phyloP scores from a whole-genome alignment of 2,797 vertebrate genomes.

The Thamnophis elegans region DNA sequence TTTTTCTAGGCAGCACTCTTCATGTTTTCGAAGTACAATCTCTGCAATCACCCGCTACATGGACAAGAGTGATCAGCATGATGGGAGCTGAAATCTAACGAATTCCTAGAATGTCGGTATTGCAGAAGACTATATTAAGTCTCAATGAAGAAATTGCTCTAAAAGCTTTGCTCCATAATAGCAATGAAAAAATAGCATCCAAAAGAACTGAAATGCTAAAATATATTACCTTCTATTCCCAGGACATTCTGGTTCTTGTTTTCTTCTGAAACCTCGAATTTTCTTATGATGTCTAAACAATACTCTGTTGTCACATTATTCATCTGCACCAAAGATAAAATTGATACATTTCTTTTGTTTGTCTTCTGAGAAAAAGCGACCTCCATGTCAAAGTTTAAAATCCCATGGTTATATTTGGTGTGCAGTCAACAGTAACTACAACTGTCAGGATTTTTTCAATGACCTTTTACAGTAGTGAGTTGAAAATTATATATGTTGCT shows the following conservation, averaged over 20 bases:
- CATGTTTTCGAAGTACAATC: neutral
- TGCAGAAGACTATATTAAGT: neutral
- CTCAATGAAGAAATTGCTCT: neutral
- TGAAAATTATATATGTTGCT: neutral
- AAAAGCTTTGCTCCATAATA: neutral
- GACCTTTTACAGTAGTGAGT: neutral
- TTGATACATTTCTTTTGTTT: neutral
- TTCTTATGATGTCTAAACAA: slow-evolving; percentile 89
- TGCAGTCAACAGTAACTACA: slow-evolving; percentile 30
- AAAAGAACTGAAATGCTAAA: neutral
- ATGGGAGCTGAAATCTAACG: neutral
- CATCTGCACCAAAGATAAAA: slow-evolving; percentile 78
- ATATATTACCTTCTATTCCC: slow-evolving; percentile 89
- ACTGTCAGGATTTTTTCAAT: slow-evolving; percentile 31
- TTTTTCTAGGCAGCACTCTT: neutral
- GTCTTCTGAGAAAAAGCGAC: neutral
- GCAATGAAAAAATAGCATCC: rapidly evolving
- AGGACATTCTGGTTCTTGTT: slow-evolving; percentile 87
- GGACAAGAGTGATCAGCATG: neutral
- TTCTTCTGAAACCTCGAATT: slow-evolving; percentile 92
- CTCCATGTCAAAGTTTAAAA: slow-evolving; percentile 31
- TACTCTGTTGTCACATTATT: slow-evolving; percentile 86
- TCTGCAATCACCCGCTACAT: neutral
- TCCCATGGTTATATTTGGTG: neutral
- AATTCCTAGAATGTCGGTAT: neutral